Base-by-base conservation (phyloP, 2,888 invertebrate genomes). In the Acleris sparsana region DNA sequence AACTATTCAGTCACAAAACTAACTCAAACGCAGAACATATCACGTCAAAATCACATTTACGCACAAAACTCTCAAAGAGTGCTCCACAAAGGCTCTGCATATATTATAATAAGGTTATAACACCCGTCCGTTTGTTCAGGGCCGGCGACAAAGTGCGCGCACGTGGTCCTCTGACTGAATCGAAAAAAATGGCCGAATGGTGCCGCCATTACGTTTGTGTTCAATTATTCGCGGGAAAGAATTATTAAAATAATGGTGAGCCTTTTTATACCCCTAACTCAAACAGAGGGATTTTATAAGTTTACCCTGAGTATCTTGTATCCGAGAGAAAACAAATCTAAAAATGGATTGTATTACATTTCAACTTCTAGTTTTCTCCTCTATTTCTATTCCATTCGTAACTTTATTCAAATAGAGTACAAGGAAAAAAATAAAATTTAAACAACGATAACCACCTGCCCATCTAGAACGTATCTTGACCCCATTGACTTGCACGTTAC, bases 81-180 rank as follows among this genome's bases (percentile, higher is more conserved):
- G 25, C 25, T 57, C 46, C 22, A n/a, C 13, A 57, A 43, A 22
- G 16, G n/a, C n/a, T 6, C 22, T 11, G 22, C 44, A 46, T 57
- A 57, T 46, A 57, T 56, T 44, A 56, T 56, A 56, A 56, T 43
- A 57, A 46, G 25, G 44, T 39, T 39, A 43, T 55, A 39, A 39
- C 20, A 49, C 49, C 16, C 57, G 57, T 57, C 57, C 57, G 57
- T 57, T 44, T 57, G 46, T 57, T 57, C 57, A 48, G 16, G 39
- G 56, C 22, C 56, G 49, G 55, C 25, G 55, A 56, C 62, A 62
- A 62, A 62, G 56, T 62, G 62, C 62, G 49, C 55, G 62, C 25
- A 62, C 62, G 62, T 62, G 55, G 62, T 13, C 39, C 17, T 18
- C 39, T 16, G 55, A 49, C 55, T 62, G 55, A 62, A 56, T 55